Evolutionary conservation across 2,888 invertebrate species (phyloP).

Genomic region (Harpalus rufipes): DNA sequence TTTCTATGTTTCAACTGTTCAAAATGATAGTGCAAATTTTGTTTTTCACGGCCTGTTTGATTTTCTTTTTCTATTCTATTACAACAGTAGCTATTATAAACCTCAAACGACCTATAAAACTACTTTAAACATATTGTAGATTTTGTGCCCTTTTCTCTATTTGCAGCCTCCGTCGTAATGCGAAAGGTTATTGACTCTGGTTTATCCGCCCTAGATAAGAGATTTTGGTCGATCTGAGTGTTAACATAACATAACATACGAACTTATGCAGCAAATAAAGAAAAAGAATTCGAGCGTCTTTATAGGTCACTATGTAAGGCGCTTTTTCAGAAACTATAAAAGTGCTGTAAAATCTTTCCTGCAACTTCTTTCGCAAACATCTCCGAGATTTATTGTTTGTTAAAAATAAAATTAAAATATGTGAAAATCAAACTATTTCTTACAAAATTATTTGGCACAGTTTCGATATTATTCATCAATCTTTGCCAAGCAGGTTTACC

Average conservation of each 20-base stretch:
- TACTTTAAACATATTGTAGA: neutral
- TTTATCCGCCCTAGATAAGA: neutral
- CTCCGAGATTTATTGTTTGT: neutral
- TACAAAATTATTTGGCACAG: neutral
- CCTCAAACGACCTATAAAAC: neutral
- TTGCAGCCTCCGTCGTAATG: neutral
- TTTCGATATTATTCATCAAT: neutral
- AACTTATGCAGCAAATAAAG: neutral
- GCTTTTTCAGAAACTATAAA: constrained; percentile 35
- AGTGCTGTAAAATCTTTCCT: constrained; percentile 13
- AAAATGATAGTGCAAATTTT: too few species aligned
- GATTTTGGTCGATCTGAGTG: neutral
- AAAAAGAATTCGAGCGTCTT: neutral
- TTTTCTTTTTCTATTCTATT: too few species aligned
- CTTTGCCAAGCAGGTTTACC: neutral
- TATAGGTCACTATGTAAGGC: constrained; percentile 31
- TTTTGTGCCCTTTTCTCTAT: neutral
- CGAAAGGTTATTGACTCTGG: neutral
- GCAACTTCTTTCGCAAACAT: constrained; percentile 18
- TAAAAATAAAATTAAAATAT: constrained; percentile 4
- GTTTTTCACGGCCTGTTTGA: too few species aligned
- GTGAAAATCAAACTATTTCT: neutral
- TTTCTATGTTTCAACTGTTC: too few species aligned
- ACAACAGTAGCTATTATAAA: neutral
- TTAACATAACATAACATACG: neutral